A percentile compares a stretch with the other conserved stretches of the same genome.
Evolutionary conservation across 1,140 invertebrate species (phyloP).

Genomic region (Lepidurus arcticus): DNA sequence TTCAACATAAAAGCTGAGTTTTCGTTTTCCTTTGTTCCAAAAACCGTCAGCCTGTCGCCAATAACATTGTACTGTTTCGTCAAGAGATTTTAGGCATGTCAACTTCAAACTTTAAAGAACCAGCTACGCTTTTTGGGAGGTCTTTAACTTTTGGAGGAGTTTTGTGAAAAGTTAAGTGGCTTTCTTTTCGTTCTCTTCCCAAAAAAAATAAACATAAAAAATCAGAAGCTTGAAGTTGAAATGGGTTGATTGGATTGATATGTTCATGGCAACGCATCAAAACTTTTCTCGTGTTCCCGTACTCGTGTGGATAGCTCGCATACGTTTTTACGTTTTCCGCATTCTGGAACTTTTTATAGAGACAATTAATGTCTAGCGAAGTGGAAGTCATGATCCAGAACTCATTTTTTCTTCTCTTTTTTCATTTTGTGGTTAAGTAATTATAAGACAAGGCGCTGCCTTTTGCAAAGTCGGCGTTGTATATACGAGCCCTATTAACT

Average conservation of each 20-base stretch:
- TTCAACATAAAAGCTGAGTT: neutral
- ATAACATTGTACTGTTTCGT: neutral
- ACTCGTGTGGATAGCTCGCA: neutral
- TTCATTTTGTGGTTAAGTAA: neutral
- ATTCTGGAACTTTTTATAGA: neutral
- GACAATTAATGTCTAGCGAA: neutral
- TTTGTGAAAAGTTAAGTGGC: neutral
- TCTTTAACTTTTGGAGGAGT: neutral
- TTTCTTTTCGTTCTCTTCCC: neutral
- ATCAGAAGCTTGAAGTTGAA: neutral
- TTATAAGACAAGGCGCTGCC: neutral
- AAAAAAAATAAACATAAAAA: neutral
- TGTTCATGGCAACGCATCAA: neutral
- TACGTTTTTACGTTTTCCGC: neutral
- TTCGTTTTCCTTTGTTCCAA: neutral
- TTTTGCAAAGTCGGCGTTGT: neutral
- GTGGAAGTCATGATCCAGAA: conserved; percentile 1
- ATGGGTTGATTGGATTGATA: neutral
- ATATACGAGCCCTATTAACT: neutral
- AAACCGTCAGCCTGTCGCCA: neutral
- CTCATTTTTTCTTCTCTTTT: neutral
- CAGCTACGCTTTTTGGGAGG: neutral
- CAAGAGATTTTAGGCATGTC: neutral
- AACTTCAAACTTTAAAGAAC: neutral
- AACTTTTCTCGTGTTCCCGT: neutral